phyloP scores from a whole-genome alignment of 2,113 vertebrate genomes.

The Ptilonorhynchus violaceus region DNA sequence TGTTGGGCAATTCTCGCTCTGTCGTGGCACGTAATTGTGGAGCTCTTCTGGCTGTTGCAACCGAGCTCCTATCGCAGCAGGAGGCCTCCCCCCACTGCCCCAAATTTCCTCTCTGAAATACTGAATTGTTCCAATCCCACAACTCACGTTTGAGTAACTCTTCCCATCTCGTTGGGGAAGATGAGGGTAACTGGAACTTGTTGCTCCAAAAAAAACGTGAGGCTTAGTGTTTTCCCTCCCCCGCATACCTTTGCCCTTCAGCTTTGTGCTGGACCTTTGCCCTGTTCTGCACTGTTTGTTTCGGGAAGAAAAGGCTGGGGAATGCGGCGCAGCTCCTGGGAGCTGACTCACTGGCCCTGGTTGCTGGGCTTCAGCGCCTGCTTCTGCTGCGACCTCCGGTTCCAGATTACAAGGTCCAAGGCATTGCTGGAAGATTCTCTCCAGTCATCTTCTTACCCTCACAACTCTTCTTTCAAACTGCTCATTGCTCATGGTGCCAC shows the following conservation, averaged over 20 bases:
- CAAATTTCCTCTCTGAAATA: background rate
- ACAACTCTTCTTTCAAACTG: background rate
- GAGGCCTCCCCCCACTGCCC: background rate
- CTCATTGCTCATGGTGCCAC: background rate
- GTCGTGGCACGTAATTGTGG: constrained; percentile 16
- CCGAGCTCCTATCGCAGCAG: constrained; percentile 38
- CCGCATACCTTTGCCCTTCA: constrained; percentile 36
- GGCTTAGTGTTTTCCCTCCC: background rate
- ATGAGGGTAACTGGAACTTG: background rate
- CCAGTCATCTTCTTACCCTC: background rate
- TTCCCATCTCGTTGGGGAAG: background rate
- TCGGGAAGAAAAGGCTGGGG: constrained; percentile 6
- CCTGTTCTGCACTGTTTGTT: constrained; percentile 55
- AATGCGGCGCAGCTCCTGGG: background rate
- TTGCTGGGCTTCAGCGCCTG: background rate
- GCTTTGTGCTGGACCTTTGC: constrained; percentile 60
- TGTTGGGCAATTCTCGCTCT: constrained; percentile 31
- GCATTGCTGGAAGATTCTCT: background rate
- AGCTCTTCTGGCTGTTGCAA: constrained; percentile 36
- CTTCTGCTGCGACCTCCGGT: background rate
- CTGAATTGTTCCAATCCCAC: background rate
- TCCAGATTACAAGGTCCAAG: background rate
- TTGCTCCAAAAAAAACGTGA: background rate
- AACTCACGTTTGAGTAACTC: background rate
- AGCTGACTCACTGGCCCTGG: constrained; percentile 34